Evolutionary conservation across 2,888 invertebrate genomes (phyloP), one percentile per base, ranked within the genome.

Genomic region (Agonopterix heracliana): DNA sequence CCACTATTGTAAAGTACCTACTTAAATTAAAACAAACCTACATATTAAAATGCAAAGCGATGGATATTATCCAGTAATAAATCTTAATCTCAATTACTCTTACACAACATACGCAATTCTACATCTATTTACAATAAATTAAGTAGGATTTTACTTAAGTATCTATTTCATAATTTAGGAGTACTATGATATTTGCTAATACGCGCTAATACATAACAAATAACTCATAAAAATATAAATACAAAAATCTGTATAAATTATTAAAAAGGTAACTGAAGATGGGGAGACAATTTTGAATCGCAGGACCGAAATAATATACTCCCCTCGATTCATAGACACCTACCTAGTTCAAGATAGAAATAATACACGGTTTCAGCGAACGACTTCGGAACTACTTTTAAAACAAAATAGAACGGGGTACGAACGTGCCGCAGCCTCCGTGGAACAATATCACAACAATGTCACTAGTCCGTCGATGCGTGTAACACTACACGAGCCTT

Each of bases 401-500:
- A 64, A 66, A 68, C 61, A 68, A 68, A 68, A 67, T 64, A 60
- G 60, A 57, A 56, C 51, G 50, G 46, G 59, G 59, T 51, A 26
- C 26, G 26, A 26, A 26, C 5, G 26, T 5, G 26, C 26, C 26
- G 26, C 26, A 26, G 26, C 26, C 26, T 26, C 26, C 26, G 26
- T 26, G 26, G 5, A 26, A 26, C 26, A 26, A 26, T 38, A 38
- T 38, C 38, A 38, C 38, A 38, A 38, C 10, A n/a, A 38, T 11
- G 38, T 38, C 38, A 26, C 26, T 26, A 7, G 26, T 26, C 26
- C 26, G 26, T 26, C 26, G 26, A 26, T 26, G 26, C 26, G 26
- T 26, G 7, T 26, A 5, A 7, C 26, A 26, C 26, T 7, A 5
- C 26, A 26, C 26, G 7, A 26, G 26, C 26, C 26, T 5, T 26